Conservation (phyloP, 2,797 vertebrate species). For the Oophaga sylvatica region DNA sequence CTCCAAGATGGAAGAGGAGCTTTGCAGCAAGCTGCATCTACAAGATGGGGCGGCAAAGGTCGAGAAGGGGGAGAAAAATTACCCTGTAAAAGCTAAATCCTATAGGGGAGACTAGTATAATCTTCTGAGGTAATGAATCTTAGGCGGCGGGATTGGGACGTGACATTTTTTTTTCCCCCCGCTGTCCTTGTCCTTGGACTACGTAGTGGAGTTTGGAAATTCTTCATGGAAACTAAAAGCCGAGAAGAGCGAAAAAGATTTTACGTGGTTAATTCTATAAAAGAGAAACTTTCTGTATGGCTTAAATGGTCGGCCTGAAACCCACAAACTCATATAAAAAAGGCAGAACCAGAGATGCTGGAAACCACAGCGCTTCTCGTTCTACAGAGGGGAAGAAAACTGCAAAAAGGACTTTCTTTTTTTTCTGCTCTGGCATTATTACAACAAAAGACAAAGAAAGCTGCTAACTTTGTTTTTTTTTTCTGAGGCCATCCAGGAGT, state of each 20-base stretch:
- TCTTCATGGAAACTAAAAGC: slow-evolving; percentile 1
- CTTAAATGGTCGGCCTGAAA: not conserved
- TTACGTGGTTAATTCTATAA: not conserved
- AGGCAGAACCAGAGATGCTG: not conserved
- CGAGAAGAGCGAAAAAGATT: not conserved
- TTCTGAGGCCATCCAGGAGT: no score
- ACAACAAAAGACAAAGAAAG: slow-evolving; percentile 6
- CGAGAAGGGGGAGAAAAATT: not conserved
- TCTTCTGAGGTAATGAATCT: slow-evolving; percentile 9
- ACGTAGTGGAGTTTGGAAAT: not conserved
- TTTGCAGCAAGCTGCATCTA: slow-evolving; percentile 30
- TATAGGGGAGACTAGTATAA: slow-evolving; percentile 13
- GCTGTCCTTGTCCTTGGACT: not conserved
- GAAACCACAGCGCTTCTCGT: slow-evolving; percentile 10
- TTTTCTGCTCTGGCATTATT: not conserved
- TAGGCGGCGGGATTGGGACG: not conserved
- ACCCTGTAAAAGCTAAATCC: slow-evolving; percentile 12
- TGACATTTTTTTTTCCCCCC: not conserved
- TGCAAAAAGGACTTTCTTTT: not conserved
- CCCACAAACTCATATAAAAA: not conserved
- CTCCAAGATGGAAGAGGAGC: slow-evolving; percentile 44
- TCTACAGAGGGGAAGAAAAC: not conserved
- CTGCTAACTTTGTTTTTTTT: no score
- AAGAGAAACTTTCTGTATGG: slow-evolving; percentile 4
- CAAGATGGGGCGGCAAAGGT: slow-evolving; percentile 33